Conservation (phyloP, 2,888 invertebrate genomes). For the Plutella xylostella region DNA sequence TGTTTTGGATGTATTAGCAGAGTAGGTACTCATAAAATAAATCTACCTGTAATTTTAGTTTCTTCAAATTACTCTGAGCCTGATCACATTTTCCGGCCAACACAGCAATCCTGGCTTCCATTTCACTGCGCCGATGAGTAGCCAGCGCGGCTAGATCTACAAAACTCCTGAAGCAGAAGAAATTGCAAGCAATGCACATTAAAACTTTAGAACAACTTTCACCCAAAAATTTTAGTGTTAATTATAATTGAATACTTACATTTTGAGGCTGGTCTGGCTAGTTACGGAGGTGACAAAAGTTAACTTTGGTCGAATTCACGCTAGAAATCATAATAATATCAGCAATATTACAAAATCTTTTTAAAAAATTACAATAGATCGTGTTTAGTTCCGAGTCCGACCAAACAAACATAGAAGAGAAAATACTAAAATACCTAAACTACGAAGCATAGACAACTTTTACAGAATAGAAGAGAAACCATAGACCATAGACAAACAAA, state of each 20-base stretch:
- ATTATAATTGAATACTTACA: neutral
- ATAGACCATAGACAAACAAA: too few species aligned
- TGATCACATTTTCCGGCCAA: slow-evolving; percentile 48
- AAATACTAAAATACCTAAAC: too few species aligned
- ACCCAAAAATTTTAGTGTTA: neutral
- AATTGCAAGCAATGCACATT: neutral
- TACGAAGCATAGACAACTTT: too few species aligned
- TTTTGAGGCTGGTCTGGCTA: neutral
- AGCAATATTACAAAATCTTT: too few species aligned
- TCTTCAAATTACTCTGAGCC: slow-evolving; percentile 40
- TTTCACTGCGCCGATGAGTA: slow-evolving; percentile 46
- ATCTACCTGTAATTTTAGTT: slow-evolving; percentile 45
- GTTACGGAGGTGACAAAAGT: too few species aligned
- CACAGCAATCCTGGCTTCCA: slow-evolving; percentile 41
- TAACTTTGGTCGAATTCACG: too few species aligned
- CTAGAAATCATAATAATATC: too few species aligned
- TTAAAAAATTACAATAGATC: too few species aligned
- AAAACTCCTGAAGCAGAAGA: slow-evolving; percentile 42
- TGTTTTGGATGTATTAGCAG: too few species aligned
- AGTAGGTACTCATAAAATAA: slow-evolving; percentile 6
- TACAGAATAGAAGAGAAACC: too few species aligned
- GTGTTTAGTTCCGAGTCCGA: too few species aligned
- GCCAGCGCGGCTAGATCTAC: slow-evolving; percentile 50
- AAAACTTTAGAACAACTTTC: neutral
- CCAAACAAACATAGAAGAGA: too few species aligned